phyloP scores from a whole-genome alignment of 2,113 vertebrate species.

The Tympanuchus pallidicinctus region DNA sequence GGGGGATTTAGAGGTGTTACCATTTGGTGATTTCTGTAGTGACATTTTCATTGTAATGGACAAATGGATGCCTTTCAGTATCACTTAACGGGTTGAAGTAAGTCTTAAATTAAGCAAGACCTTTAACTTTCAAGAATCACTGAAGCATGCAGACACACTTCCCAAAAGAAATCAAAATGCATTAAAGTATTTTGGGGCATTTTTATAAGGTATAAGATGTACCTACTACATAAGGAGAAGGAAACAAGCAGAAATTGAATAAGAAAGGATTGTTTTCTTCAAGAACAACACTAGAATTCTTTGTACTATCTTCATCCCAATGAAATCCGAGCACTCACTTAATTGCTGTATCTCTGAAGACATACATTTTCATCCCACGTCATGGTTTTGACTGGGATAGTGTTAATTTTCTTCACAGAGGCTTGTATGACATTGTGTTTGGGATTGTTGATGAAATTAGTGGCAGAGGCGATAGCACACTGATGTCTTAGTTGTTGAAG shows the following conservation, averaged over 20 bases:
- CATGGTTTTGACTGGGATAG: background rate
- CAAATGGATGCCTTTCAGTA: background rate
- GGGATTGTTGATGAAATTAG: background rate
- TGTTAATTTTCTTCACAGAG: background rate
- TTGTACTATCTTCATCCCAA: background rate
- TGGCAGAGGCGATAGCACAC: background rate
- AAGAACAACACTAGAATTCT: background rate
- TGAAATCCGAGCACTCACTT: background rate
- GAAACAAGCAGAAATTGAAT: constrained; percentile 1
- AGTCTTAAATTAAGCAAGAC: background rate
- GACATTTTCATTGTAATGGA: background rate
- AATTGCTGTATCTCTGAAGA: background rate
- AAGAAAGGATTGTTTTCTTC: background rate
- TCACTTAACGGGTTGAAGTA: background rate
- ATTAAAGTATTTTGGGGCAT: background rate
- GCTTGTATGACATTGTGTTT: background rate
- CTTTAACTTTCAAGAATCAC: background rate
- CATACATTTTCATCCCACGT: background rate
- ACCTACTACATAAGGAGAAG: background rate
- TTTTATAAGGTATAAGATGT: constrained; percentile 18
- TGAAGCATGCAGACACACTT: background rate
- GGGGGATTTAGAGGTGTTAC: background rate
- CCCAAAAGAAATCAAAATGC: background rate
- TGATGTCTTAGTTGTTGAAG: background rate
- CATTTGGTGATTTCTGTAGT: background rate